A percentile compares a stretch with the other conserved stretches of the same genome.
phyloP scores from a whole-genome alignment of 2,888 invertebrate genomes.

The Trichopria drosophilae region DNA sequence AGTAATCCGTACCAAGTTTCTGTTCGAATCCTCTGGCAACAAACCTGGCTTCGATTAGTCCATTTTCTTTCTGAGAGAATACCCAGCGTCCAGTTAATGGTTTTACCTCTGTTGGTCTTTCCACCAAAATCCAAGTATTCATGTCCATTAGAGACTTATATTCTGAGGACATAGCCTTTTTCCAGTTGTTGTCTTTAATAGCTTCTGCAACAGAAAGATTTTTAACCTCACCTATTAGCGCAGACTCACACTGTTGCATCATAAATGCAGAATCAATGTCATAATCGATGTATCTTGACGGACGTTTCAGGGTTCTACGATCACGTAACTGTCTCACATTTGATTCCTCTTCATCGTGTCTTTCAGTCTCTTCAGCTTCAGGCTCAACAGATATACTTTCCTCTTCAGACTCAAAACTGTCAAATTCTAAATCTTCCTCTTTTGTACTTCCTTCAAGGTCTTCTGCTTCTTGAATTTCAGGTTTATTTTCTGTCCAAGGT shows the following conservation, averaged over 20 bases:
- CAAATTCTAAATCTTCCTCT: slow-evolving; percentile 11
- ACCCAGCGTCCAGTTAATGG: slow-evolving; percentile 20
- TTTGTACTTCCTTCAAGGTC: slow-evolving; percentile 14
- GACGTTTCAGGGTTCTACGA: slow-evolving; percentile 30
- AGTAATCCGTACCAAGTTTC: slow-evolving; percentile 31
- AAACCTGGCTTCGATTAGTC: not conserved
- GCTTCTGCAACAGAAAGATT: slow-evolving; percentile 37
- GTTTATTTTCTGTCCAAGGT: not conserved
- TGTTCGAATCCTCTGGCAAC: slow-evolving; percentile 9
- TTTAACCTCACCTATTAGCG: slow-evolving; percentile 33
- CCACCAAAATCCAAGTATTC: slow-evolving; percentile 17
- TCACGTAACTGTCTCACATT: slow-evolving; percentile 20
- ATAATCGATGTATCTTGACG: slow-evolving; percentile 29
- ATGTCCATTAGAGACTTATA: slow-evolving; percentile 11
- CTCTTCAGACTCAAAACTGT: not conserved
- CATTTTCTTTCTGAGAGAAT: not conserved
- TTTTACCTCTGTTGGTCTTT: slow-evolving; percentile 5
- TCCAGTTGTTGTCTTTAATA: slow-evolving; percentile 40
- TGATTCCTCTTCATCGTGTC: not conserved
- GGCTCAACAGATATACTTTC: not conserved
- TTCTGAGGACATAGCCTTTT: slow-evolving; percentile 39
- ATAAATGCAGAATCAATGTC: slow-evolving; percentile 7
- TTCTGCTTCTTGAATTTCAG: not conserved
- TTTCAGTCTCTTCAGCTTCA: slow-evolving; percentile 2
- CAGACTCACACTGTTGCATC: slow-evolving; percentile 15